These are phyloP conservation scores for Tenthredo scrophulariae DNA, from an alignment of 2,888 invertebrate genomes.

Conservation along the genomic window DNA sequence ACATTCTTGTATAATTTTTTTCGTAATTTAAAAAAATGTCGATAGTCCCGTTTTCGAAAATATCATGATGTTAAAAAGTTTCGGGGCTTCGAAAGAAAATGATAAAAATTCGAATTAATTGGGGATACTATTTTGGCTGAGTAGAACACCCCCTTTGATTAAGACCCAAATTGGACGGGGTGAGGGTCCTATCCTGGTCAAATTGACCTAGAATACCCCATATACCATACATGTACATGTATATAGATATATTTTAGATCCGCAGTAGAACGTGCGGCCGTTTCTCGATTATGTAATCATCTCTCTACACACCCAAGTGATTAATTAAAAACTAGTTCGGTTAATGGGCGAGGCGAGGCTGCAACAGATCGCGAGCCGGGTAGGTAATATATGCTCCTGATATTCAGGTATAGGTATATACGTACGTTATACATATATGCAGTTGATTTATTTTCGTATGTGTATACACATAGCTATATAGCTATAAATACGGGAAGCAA, in stretches of 20 bases:
- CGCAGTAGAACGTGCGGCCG: background rate
- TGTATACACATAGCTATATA: background rate
- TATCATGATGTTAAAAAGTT: too few species aligned
- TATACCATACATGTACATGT: too few species aligned
- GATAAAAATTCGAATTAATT: too few species aligned
- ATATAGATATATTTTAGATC: background rate
- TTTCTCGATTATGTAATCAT: constrained; percentile 11
- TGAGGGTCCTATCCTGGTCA: too few species aligned
- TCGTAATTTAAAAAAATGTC: too few species aligned
- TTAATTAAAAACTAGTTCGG: constrained; percentile 28
- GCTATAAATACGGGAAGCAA: constrained; percentile 4
- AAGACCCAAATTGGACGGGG: too few species aligned
- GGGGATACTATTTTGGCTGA: too few species aligned
- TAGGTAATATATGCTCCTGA: background rate
- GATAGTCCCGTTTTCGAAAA: too few species aligned
- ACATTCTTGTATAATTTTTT: too few species aligned
- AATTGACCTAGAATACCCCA: too few species aligned
- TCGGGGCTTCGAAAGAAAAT: too few species aligned
- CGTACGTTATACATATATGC: background rate
- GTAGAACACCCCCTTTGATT: too few species aligned
- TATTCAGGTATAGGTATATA: background rate
- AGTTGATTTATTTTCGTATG: background rate
- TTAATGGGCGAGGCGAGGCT: background rate
- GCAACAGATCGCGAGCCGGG: background rate
- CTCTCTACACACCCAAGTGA: constrained; percentile 3